Base-by-base conservation (phyloP, 2,888 invertebrate species). In the Strigamia maritima region DNA sequence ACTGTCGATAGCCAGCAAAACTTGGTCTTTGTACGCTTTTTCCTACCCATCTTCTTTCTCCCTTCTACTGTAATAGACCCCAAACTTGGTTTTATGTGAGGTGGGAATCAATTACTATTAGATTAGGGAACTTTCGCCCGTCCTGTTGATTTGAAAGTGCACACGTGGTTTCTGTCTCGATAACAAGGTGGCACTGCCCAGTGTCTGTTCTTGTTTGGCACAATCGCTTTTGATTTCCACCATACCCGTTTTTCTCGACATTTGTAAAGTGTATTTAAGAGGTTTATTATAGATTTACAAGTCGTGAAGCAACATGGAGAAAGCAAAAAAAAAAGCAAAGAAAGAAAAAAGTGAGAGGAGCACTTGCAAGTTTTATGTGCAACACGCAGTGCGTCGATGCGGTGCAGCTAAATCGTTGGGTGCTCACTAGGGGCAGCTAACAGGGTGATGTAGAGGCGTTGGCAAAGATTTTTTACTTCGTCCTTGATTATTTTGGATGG, bases 221-320 rank as follows among this genome's bases (percentile, higher is more conserved):
- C 26, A 70, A 70, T 70, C 28, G 70, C 28, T 70, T 26, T 70
- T 70, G 70, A 70, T 70, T 70, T 24, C 6, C 26, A n/a, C 70
- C 70, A 70, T 70, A 16, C 70, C 10, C 28, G 26, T 28, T 28
- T 22, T 60, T 2, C 8, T 16, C 70, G 12, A 16, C 22, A 54
- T 19, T 54, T 22, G 70, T 28, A 70, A 70, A 70, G 70, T 70
- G 70, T 70, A 70, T 70, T 70, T 70, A 70, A 70, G 70, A 70
- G 70, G 70, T 70, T 70, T 70, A 70, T 70, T 70, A 70, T 70
- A 70, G 70, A 70, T 70, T 70, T 70, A 70, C 70, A 70, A 70
- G 70, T 70, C 70, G 28, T 70, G 70, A 70, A 70, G 28, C 70
- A 28, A 70, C 70, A 26, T 70, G 70, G 28, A 70, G 24, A 54